Base-by-base conservation (phyloP, 2,113 vertebrate genomes). In the Sinocyclocheilus anshuiensis region DNA sequence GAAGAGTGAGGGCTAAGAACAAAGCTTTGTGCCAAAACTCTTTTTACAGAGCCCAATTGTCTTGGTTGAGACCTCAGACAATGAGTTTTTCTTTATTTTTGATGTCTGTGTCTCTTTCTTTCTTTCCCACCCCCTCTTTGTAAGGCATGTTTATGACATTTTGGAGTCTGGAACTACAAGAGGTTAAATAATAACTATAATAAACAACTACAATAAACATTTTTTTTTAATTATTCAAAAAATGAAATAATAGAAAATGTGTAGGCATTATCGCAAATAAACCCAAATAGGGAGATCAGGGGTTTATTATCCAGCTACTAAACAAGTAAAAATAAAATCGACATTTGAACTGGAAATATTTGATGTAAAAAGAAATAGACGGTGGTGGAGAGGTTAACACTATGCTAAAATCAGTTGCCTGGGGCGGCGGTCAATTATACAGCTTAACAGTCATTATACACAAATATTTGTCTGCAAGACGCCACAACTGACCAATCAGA, bases 1-100 rank as follows among this genome's bases (percentile, higher is more conserved):
- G 48, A 53, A 42, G 2, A 57, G 22, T 50, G 71, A 85, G 63
- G 74, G 24, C 33, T 57, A 79, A 26, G 74, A 48, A 82, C 29
- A 77, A n/a, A 63, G 75, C 53, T 57, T 29, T 33, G 20, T 36
- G 48, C n/a, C 29, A 79, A 86, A 18, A 18, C 39, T 45, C 59
- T 63, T 45, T 65, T 24, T 9, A 76, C 42, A 50, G 72, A 76
- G 42, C 12, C 42, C 42, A 50, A 4, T 16, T 48, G 74, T 76
- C 79, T 81, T 39, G 59, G 59, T 20, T 81, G 8, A 67, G n/a
- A 61, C 77, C 26, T 55, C 67, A 72, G 71, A 50, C 72, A 75
- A 24, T 76, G 42, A 76, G 42, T 26, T 76, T 76, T 76, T 39
- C 4, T 22, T 74, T 4, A 11, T 59, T 84, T 53, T 59, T 57